These are phyloP conservation scores for Stegana nigrithorax DNA, from an alignment of 2,888 invertebrate species.

Conservation along the genomic window DNA sequence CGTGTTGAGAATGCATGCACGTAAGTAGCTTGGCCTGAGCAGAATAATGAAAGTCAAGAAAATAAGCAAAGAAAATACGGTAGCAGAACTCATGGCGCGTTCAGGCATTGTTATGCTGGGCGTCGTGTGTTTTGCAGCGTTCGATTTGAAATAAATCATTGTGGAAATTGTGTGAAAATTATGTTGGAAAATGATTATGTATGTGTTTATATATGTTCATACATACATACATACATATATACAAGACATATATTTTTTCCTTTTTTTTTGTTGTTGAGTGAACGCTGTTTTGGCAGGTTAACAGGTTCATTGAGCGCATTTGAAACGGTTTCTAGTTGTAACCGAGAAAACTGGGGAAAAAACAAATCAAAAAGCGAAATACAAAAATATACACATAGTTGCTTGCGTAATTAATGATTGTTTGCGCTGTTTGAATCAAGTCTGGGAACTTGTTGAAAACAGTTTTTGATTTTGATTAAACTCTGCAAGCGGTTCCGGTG, in stretches of 20 bases:
- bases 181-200: slow-evolving; percentile 29
- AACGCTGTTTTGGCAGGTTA: slow-evolving; percentile 20
- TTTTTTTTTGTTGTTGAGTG: neutral
- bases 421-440: too few species aligned
- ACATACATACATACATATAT: neutral
- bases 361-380: too few species aligned
- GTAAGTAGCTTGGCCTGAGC: too few species aligned
- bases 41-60: slow-evolving; percentile 27
- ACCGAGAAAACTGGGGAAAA: too few species aligned
- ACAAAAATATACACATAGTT: neutral
- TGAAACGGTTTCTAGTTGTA: slow-evolving; percentile 45
- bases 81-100: slow-evolving; percentile 57
- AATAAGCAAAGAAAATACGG: slow-evolving; percentile 35
- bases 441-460: too few species aligned
- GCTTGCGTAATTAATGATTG: slow-evolving; percentile 4
- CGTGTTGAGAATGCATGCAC: slow-evolving; percentile 28
- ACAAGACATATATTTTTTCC: too few species aligned
- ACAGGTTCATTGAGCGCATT: slow-evolving; percentile 60
- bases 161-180: slow-evolving; percentile 43
- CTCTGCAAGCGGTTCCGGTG: too few species aligned
- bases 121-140: slow-evolving; percentile 52
- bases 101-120: slow-evolving; percentile 60
- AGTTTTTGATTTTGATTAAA: too few species aligned
- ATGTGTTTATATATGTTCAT: too few species aligned
- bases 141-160: slow-evolving; percentile 58